Evolutionary conservation across 2,113 vertebrate species (phyloP).

Genomic region (Euleptes europaea): DNA sequence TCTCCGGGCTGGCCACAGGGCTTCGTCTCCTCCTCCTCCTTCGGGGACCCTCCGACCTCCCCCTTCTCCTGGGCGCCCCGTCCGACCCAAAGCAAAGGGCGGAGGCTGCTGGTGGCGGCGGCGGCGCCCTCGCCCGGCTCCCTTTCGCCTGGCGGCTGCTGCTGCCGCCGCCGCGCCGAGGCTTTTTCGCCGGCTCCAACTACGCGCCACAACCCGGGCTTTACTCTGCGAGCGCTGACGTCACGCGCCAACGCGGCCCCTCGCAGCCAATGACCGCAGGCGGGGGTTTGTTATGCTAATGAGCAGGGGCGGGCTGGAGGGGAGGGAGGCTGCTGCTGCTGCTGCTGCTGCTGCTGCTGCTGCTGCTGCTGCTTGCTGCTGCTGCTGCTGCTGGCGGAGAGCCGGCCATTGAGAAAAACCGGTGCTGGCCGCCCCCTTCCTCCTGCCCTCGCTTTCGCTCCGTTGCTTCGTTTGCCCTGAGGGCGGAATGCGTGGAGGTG

Average conservation of each 20-base stretch:
- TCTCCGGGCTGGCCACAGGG: not conserved
- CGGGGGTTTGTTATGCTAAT: constrained; percentile 70
- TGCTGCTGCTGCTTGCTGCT: no score
- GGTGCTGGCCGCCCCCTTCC: not conserved
- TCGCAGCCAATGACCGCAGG: constrained; percentile 60
- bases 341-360: no score
- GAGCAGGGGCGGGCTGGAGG: fast-evolving
- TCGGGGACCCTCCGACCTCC: not conserved
- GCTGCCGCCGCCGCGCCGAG: not conserved
- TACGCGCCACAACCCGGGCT: constrained; percentile 45
- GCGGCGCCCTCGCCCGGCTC: constrained; percentile 42
- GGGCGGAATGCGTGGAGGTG: not conserved
- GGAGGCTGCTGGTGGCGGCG: not conserved
- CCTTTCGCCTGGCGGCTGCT: not conserved
- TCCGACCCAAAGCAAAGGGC: no score
- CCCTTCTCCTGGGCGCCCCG: not conserved
- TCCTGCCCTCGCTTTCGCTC: not conserved
- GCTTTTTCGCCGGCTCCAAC: constrained; percentile 57
- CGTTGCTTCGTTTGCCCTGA: constrained; percentile 37
- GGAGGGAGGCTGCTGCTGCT: not conserved
- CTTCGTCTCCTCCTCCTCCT: no score
- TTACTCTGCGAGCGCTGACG: constrained; percentile 50
- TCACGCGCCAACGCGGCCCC: constrained; percentile 46
- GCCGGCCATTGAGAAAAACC: constrained; percentile 68
- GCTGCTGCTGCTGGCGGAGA: not conserved